Evolutionary conservation across 1,140 invertebrate genomes (phyloP).

Genomic region (honey bee (Apis mellifera)): DNA sequence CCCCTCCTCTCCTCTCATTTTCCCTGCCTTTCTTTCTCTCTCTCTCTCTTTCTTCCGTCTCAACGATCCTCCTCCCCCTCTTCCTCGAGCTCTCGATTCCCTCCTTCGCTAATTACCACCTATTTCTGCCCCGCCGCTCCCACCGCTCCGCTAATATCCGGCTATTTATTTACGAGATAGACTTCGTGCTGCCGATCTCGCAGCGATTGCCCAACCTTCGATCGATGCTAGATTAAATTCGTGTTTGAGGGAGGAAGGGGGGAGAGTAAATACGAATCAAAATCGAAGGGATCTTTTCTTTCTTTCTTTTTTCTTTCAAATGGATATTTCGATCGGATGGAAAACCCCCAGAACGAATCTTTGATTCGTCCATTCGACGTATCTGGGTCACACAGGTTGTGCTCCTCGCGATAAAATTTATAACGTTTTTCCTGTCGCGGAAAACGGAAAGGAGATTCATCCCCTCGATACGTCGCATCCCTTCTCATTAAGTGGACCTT

Average conservation of each 20-base stretch:
- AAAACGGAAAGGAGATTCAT: no score
- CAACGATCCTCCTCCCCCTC: not conserved
- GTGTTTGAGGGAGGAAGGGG: no score
- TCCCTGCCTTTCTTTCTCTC: no score
- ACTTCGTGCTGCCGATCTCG: not conserved
- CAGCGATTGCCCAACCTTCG: not conserved
- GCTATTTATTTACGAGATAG: conserved; percentile 17
- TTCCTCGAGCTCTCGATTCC: not conserved
- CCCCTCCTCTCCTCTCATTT: no score
- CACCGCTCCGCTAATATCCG: conserved; percentile 23
- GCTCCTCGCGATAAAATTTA: no score
- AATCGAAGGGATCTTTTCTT: not conserved
- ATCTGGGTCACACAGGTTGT: not conserved
- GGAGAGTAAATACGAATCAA: not conserved
- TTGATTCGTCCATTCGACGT: not conserved
- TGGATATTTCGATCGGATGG: no score
- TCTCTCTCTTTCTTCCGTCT: not conserved
- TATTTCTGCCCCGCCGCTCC: not conserved
- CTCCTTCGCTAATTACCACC: conserved; percentile 27
- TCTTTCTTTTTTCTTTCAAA: no score
- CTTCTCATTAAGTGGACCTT: not conserved
- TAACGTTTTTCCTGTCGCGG: no score
- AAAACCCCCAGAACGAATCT: not conserved
- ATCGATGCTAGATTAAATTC: not conserved
- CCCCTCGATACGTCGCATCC: not conserved